Base-by-base conservation (phyloP, 2,113 vertebrate species). In the Pangasianodon gigas region DNA sequence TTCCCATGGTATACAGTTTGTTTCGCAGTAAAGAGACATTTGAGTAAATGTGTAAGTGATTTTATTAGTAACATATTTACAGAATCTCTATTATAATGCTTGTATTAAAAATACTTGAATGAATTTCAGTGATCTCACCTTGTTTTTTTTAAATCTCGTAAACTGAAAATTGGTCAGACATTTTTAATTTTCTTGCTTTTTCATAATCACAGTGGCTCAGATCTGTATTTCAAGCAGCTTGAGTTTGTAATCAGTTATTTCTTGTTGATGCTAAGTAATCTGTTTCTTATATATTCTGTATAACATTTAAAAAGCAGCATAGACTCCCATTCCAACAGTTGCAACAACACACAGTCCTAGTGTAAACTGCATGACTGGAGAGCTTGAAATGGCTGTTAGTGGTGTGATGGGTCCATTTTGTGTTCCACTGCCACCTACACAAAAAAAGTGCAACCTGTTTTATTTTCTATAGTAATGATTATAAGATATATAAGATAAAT, bases 251-350 rank as follows among this genome's bases (percentile, higher is more conserved):
- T 67, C 58, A 69, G 2, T 69, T 7, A 67, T 48, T 84, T 29
- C 2, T 24, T 44, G 4, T 44, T 19, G n/a, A 32, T 41, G 54
- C 32, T 13, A 44, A 84, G 9, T 60, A 44, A 44, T 13, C 9
- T 0, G 16, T 37, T 44, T 58, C 56, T 41, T 51, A 13, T 29
- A 9, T 60, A n/a, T n/a, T 46, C 18, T 56, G 21, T n/a, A 52
- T 52, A 19, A 58, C 6, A 48, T 10, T 62, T 37, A 96, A 10
- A 91, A 58, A 52, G 79, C 65, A 56, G 71, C 62, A 21, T 95
- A 95, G 0, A 95, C 52, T 86, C 93, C 94, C 83, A 94, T 87
- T 52, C 93, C 95, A 4, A 95, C 79, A 0, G 94, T 93, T 65
- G 92, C 93, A 62, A 93, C 91, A 21, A 94, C 77, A 7, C 94